A percentile compares a stretch with the other conserved stretches of the same genome.
These are phyloP conservation scores for Apodemus sylvaticus DNA, from an alignment of 2,113 vertebrate genomes.

Conservation along the genomic window DNA sequence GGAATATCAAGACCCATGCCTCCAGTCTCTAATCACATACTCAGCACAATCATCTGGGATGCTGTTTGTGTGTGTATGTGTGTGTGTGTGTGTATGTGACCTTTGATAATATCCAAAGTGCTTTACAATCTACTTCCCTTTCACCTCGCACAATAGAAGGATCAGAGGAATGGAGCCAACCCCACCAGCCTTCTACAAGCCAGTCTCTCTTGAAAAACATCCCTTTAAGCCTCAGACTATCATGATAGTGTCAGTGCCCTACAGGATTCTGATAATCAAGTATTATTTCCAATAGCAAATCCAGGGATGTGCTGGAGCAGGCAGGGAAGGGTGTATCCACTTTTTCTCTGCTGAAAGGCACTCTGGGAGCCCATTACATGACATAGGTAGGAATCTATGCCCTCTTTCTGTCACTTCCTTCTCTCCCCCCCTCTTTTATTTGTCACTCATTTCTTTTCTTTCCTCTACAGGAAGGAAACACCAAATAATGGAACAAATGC, in stretches of 20 bases:
- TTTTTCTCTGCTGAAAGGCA: neutral
- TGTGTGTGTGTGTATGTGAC: neutral
- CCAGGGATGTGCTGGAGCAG: neutral
- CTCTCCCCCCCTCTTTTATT: neutral
- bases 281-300: neutral
- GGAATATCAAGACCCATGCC: neutral
- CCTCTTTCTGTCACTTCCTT: neutral
- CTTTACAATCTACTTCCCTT: conserved; percentile 14
- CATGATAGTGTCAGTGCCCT: neutral
- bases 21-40: neutral
- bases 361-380: neutral
- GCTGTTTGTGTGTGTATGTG: neutral
- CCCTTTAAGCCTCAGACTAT: neutral
- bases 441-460: neutral
- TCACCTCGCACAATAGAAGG: neutral
- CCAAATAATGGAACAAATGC: neutral
- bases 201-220: neutral
- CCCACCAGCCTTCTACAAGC: neutral
- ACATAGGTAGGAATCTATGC: neutral
- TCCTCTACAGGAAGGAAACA: conserved; percentile 1
- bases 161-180: neutral
- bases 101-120: conserved; percentile 12
- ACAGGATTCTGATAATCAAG: neutral
- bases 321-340: rapidly evolving
- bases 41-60: neutral